Base-by-base conservation (phyloP, 2,888 invertebrate genomes). In the Drosophila paracracens region DNA sequence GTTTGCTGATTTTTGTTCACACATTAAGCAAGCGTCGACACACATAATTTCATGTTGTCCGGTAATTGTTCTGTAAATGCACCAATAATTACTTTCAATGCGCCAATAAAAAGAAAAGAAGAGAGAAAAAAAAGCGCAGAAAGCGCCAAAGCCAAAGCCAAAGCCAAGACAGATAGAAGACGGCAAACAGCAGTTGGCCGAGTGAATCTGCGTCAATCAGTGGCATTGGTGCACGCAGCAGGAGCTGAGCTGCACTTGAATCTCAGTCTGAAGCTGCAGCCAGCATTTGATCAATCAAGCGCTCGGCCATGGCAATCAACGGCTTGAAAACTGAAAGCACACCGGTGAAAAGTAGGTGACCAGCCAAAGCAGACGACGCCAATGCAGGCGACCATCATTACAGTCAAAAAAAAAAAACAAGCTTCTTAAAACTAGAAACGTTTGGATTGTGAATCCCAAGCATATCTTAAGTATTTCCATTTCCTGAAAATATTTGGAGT, bases 1-100 rank as follows among this genome's bases (percentile, higher is more conserved):
- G 59, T 48, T 74, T 74, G 56, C 62, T 52, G 43, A 51, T 51
- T 65, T 74, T 76, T 74, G 69, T 88, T 85, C 85, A 81, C 85
- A 85, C 88, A 88, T 88, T 85, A 85, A 81, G 74, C 84, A 70
- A 87, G 71, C 82, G 74, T 74, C 85, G 88, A 85, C 85, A 85
- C 88, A 87, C 78, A 87, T 87, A 87, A 87, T 88, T 81, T 73
- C 83, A 88, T 83, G 87, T 86, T 88, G 87, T 76, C 82, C 77
- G 89, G 89, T 88, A 88, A 88, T 89, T 85, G 88, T 88, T 89
- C 89, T 88, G 78, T 84, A 87, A 89, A 88, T 83, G 82, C 88
- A 89, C 79, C 82, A 89, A 89, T 89, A 87, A 87, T 87, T 88
- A 87, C 87, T 86, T 88, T 88, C 86, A 88, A 82, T 82, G 86